A percentile compares a stretch with the other conserved stretches of the same genome.
Evolutionary conservation across 2,113 vertebrate genomes (phyloP).

Genomic region (Ploceus nigricollis): DNA sequence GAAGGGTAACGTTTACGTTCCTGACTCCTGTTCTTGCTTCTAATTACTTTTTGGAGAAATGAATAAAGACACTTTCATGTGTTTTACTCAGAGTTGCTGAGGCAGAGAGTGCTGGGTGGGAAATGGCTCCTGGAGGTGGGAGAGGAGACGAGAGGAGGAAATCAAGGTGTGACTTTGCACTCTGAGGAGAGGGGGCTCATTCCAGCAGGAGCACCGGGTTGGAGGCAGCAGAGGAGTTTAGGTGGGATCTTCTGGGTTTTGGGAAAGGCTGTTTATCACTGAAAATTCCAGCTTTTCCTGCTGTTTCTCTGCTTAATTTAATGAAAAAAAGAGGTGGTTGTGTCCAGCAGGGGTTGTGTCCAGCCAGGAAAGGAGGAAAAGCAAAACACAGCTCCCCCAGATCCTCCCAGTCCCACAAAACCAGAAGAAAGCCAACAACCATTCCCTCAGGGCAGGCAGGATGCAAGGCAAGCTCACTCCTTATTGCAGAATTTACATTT

Average conservation of each 20-base stretch:
- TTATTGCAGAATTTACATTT: accelerated
- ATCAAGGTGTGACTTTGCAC: neutral
- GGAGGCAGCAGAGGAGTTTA: neutral
- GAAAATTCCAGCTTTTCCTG: neutral
- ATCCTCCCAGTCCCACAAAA: neutral
- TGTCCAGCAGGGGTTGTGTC: neutral
- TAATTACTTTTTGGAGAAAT: constrained; percentile 71
- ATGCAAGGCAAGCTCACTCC: neutral
- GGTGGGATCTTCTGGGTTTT: neutral
- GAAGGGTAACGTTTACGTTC: constrained; percentile 27
- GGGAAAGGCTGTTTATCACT: neutral
- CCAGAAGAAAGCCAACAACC: neutral
- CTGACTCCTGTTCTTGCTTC: constrained; percentile 45
- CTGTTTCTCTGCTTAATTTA: neutral
- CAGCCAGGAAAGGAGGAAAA: neutral
- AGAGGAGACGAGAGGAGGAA: neutral
- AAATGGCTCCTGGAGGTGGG: neutral
- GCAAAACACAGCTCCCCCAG: neutral
- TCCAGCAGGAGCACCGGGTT: neutral
- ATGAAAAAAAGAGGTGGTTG: accelerated
- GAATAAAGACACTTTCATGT: constrained; percentile 60
- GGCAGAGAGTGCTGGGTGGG: constrained; percentile 45
- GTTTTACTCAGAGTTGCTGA: constrained; percentile 71
- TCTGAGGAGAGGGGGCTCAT: neutral
- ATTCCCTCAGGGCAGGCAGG: neutral